Evolutionary conservation across 2,888 invertebrate species (phyloP), one percentile per base, ranked within the genome.

Genomic region (Raillietiella orientalis): DNA sequence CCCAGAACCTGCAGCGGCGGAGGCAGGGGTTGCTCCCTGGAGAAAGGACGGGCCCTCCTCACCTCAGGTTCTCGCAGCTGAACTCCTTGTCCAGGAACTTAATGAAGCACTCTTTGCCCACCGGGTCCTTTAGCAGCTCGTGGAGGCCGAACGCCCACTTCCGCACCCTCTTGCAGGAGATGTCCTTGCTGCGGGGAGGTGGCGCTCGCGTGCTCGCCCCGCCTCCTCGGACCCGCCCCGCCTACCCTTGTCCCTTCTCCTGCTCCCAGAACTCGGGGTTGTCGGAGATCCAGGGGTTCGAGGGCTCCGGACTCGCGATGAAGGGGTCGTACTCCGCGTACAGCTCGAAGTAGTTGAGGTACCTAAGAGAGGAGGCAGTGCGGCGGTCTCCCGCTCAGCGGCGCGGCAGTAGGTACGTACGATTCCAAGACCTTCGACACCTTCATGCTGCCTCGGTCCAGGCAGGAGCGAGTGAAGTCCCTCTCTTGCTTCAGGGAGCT

Each of bases 11-110:
- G 42, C 9, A 28, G 16, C 11, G 19, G 12, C 14, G 8, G 28
- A 4, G n/a, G 25, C 9, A 16, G 26, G 13, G 13, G 14, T 24
- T 12, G 11, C 14, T 27, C 13, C 10, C 16, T 6, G 10, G 9
- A 17, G 16, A 13, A 24, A 29, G 13, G n/a, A 14, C 5, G 10
- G 4, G 4, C 8, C 19, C n/a, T 3, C 45, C 60, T 55, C 45
- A 87, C 79, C 79, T 79, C 38, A 96, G 60, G 53, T 96, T 96
- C 57, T 96, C 96, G 24, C 79, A 82, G 39, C 87, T 87, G 49
- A 93, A 96, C 52, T 96, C 93, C 47, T 93, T 96, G 42, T 77
- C 75, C 24, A 96, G 59, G 50, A 96, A 96, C 42, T 65, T 66
- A 33, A 71, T 67, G 49, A 99, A 90, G 49, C 93, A 90, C 28